These are phyloP conservation scores for Sceloporus undulatus DNA, from an alignment of 2,113 vertebrate species.

Conservation along the genomic window DNA sequence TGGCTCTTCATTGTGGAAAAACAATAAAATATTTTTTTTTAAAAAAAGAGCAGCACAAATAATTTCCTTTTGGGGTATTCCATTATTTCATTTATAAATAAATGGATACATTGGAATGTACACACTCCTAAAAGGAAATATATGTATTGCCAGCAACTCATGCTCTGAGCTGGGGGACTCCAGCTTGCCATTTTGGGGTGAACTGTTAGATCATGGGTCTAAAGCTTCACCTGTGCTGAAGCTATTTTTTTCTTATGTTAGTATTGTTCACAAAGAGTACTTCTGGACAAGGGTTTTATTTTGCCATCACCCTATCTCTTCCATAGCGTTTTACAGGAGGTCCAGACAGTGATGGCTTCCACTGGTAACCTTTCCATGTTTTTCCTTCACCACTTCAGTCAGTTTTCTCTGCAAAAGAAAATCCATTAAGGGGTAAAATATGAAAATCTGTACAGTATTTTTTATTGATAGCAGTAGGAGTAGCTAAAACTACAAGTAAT, in stretches of 20 bases:
- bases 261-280: background rate
- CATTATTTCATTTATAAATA: slow-evolving; percentile 1
- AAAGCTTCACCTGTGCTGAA: background rate
- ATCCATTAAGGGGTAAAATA: background rate
- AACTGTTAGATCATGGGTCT: too few species aligned
- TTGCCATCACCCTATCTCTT: background rate
- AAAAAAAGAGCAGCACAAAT: too few species aligned
- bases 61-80: background rate
- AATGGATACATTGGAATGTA: background rate
- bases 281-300: background rate
- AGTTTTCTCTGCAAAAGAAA: background rate
- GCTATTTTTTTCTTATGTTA: background rate
- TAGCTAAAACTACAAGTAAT: too few species aligned
- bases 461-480: background rate
- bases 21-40: too few species aligned
- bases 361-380: background rate
- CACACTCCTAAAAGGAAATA: background rate
- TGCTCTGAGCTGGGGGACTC: too few species aligned
- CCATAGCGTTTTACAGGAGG: background rate
- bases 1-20: too few species aligned
- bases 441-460: background rate
- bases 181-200: too few species aligned
- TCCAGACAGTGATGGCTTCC: background rate
- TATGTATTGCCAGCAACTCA: too few species aligned
- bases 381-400: background rate